Evolutionary conservation across 2,888 invertebrate genomes (phyloP).

Genomic region (Cenopis cana): DNA sequence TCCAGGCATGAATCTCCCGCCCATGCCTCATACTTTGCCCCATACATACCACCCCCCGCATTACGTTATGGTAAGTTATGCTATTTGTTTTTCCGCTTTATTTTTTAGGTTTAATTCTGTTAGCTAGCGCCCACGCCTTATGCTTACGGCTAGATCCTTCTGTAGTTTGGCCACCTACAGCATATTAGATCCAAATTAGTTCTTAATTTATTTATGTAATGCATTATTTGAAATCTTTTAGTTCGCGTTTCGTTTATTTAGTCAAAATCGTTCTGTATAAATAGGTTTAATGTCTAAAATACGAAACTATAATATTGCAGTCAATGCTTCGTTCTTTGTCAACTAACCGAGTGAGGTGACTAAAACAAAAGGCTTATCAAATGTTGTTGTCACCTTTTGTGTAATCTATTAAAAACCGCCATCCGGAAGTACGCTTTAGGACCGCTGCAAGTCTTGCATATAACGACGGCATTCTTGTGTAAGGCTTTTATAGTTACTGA

Average conservation of each 20-base stretch:
- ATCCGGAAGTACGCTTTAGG: background rate
- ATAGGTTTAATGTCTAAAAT: background rate
- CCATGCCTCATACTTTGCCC: constrained; percentile 83
- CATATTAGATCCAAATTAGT: background rate
- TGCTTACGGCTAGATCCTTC: constrained; percentile 46
- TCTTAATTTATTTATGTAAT: background rate
- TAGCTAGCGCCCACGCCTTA: constrained; percentile 46
- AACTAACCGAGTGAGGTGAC: background rate
- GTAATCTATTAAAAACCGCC: background rate
- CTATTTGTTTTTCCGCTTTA: constrained; percentile 51
- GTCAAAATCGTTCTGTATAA: background rate
- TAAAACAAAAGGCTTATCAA: background rate
- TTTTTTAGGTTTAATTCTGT: constrained; percentile 47
- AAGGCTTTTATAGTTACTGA: background rate
- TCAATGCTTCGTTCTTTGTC: background rate
- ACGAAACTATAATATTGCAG: background rate
- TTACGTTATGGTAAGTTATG: constrained; percentile 83
- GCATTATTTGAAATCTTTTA: background rate
- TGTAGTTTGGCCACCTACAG: constrained; percentile 16
- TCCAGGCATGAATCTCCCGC: constrained; percentile 81
- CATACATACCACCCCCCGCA: constrained; percentile 84
- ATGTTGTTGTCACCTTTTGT: background rate
- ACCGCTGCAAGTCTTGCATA: background rate
- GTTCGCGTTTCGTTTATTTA: background rate
- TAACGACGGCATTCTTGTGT: background rate